Base-by-base conservation (phyloP, 2,797 vertebrate genomes). In the Sebastiscus tertius region DNA sequence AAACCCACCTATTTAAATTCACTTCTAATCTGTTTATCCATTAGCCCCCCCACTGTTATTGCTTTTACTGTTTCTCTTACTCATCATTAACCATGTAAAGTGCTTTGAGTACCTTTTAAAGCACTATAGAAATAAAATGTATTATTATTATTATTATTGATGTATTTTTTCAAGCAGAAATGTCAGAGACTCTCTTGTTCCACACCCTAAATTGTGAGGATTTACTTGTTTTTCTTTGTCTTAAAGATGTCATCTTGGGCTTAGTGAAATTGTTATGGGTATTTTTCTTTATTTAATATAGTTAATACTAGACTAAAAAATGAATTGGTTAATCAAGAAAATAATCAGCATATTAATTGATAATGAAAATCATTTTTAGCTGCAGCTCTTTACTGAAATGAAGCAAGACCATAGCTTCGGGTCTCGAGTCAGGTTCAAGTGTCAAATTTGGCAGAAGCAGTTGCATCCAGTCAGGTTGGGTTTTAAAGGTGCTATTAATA, bases 91-190 rank as follows among this genome's bases (percentile, higher is more conserved):
- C 36, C 5, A 16, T 46, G 13, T 55, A 0, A 55, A 24, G 22
- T 56, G 54, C 22, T 24, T 56, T 56, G 5, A 24, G 54, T 56
- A 56, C 11, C 54, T 56, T 56, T 56, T 13, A 24, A 26, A 56
- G 54, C 8, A n/a, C 54, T 24, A 24, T 56, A 24, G 20, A 56
- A 13, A 56, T 56, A 56, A 26, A 56, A 56, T 55, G 11, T 24
- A 55, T 24, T 54, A 55, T 0, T 55, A 0, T 24, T 55, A 0
- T 24, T 24, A 55, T 49, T 49, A 49, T 3, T 46, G 1, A 49
- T 55, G 54, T 29, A 18, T 27, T 16, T 58, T 58, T 49, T 49
- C 5, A 20, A 66, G 0, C 33, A 8, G 8, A 14, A 46, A 52
- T 67, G 3, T 22, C 14, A 18, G 0, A 70, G 2, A 36, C 18